Percentiles rank a stretch among this genome's conserved stretches.
Conservation (phyloP, 2,113 vertebrate species). For the Xyliphius kryptos region DNA sequence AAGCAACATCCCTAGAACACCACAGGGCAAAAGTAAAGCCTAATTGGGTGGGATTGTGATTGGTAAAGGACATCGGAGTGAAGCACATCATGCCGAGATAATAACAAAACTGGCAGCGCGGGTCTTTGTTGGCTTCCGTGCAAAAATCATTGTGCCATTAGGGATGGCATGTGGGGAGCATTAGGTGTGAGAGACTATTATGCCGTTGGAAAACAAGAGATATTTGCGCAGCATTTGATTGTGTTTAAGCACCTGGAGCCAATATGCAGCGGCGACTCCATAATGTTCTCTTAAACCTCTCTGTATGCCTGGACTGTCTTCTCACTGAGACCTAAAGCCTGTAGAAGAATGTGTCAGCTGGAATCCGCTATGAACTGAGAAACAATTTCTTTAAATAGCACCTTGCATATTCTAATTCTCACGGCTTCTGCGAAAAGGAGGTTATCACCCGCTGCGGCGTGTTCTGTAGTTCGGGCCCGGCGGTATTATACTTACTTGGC, state of each 20-base stretch:
- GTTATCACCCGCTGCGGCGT: slow-evolving; percentile 36
- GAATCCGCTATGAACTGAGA: slow-evolving; percentile 15
- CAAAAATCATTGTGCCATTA: slow-evolving; percentile 41
- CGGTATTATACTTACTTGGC: slow-evolving; percentile 29
- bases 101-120: slow-evolving; percentile 44
- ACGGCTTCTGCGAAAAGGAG: slow-evolving; percentile 13
- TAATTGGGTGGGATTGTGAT: slow-evolving; percentile 4
- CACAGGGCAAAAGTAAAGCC: slow-evolving; percentile 8
- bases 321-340: slow-evolving; percentile 3
- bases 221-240: slow-evolving; percentile 7
- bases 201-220: slow-evolving; percentile 28
- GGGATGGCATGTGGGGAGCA: slow-evolving; percentile 30
- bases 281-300: not conserved
- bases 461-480: slow-evolving; percentile 36
- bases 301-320: slow-evolving; percentile 8
- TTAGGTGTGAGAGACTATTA: slow-evolving; percentile 41
- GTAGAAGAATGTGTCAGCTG: slow-evolving; percentile 15
- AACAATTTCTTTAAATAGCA: slow-evolving; percentile 29
- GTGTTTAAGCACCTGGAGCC: slow-evolving; percentile 14
- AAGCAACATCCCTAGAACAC: too few species aligned
- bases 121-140: slow-evolving; percentile 37
- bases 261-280: not conserved
- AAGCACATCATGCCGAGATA: slow-evolving; percentile 46
- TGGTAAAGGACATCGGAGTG: slow-evolving; percentile 36
- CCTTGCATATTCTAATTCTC: slow-evolving; percentile 27